Evolutionary conservation across 2,797 vertebrate genomes (phyloP), one percentile per base, ranked within the genome.

Genomic region (Mionectes olivaceus): DNA sequence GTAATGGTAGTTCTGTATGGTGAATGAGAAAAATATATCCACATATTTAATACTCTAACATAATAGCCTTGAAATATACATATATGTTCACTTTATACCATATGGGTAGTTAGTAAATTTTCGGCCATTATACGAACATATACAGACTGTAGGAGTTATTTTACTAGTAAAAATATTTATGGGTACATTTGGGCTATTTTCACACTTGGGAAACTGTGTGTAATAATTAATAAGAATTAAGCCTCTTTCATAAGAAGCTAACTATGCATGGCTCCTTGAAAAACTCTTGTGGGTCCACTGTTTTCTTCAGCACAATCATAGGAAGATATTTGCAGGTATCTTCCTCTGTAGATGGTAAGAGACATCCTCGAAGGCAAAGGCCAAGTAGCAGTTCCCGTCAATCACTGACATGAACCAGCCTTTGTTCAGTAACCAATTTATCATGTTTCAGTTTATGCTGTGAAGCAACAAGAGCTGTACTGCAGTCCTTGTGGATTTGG

Each of bases 351-450:
- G 24, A 22, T 52, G 25, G 19, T 32, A 59, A 41, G 28, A 90
- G n/a, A 50, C 13, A 25, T 27, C 17, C 23, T 60, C 16, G 39
- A 53, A 88, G 32, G 41, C 3, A 61, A 68, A 77, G 27, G 23
- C 5, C 10, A 71, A 49, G 30, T 33, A 73, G 13, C 18, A 63
- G 19, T 11, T 85, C 16, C 15, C 82, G 19, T 37, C 33, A 64
- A 4, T 13, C 55, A 16, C 7, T 39, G 53, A 21, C 19, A 33
- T 3, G 21, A 43, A 35, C n/a, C 0, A 3, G 63, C 2, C 8
- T 83, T 83, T 64, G 17, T 60, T 49, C 50, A 41, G 28, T 64
- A 64, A 73, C 7, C 6, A 37, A 15, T 56, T 69, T 46, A 33
- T 49, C 69, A 30, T 8, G 3, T 25, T 87, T 65, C 28, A 35